Evolutionary conservation across 2,797 vertebrate genomes (phyloP).

Genomic region (Smutsia temminckii): DNA sequence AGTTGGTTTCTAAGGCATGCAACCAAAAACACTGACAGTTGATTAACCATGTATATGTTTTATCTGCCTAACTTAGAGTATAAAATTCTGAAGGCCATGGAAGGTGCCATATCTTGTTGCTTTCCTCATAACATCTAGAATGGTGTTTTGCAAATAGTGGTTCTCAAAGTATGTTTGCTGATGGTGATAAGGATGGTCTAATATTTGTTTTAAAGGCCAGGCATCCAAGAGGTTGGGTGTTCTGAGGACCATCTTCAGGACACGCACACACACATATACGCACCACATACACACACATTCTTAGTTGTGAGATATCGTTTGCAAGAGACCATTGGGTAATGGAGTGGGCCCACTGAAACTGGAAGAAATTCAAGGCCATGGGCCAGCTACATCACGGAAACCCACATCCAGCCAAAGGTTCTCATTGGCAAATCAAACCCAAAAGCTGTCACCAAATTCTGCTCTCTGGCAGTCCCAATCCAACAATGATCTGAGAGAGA

Average conservation of each 20-base stretch:
- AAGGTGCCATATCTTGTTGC: background rate
- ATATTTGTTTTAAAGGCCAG: background rate
- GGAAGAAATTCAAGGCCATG: constrained; percentile 12
- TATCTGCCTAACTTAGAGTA: background rate
- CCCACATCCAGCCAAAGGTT: background rate
- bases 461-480: constrained; percentile 21
- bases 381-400: constrained; percentile 42
- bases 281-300: background rate
- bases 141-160: background rate
- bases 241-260: background rate
- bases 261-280: background rate
- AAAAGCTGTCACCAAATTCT: constrained; percentile 67
- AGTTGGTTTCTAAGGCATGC: background rate
- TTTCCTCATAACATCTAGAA: background rate
- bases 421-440: constrained; percentile 51
- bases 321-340: constrained; percentile 1
- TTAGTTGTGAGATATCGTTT: background rate
- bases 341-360: background rate
- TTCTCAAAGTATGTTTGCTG: background rate
- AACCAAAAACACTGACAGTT: background rate
- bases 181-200: background rate
- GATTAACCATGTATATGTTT: background rate
- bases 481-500: background rate
- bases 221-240: background rate
- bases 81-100: background rate